Conservation (phyloP, 2,888 invertebrate genomes). For the Erebia aethiops region DNA sequence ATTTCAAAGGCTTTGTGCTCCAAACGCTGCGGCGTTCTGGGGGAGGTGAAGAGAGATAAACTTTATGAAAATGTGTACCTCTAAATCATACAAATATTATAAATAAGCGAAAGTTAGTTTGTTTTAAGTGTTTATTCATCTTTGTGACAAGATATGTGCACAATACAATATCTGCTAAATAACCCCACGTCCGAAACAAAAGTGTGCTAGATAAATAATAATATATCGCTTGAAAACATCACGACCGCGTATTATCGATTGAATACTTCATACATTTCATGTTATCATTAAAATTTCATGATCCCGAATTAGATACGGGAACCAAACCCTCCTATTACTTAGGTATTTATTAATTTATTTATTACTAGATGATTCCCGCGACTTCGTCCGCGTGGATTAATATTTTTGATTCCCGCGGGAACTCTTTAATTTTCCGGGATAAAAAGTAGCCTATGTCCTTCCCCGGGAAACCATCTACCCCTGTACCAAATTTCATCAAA, state of each 20-base stretch:
- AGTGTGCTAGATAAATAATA: constrained; percentile 41
- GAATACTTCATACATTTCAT: constrained; percentile 45
- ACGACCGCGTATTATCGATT: constrained; percentile 49
- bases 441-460: no score
- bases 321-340: no score
- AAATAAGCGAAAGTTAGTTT: no score
- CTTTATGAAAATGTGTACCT: constrained; percentile 23
- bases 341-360: no score
- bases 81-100: no score
- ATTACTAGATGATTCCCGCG: no score
- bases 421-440: no score
- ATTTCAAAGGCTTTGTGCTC: constrained; percentile 25
- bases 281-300: constrained; percentile 55
- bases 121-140: constrained; percentile 21
- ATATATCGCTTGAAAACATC: constrained; percentile 42
- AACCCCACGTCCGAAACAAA: constrained; percentile 30
- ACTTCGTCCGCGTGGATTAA: no score
- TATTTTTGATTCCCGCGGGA: no score
- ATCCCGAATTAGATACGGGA: no score
- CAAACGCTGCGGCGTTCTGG: constrained; percentile 12
- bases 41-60: constrained; percentile 11
- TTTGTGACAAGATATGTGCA: constrained; percentile 25
- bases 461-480: no score
- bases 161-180: constrained; percentile 35
- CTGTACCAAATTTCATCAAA: no score